Conservation (phyloP, 2,797 vertebrate species). For the Alcedo atthis region DNA sequence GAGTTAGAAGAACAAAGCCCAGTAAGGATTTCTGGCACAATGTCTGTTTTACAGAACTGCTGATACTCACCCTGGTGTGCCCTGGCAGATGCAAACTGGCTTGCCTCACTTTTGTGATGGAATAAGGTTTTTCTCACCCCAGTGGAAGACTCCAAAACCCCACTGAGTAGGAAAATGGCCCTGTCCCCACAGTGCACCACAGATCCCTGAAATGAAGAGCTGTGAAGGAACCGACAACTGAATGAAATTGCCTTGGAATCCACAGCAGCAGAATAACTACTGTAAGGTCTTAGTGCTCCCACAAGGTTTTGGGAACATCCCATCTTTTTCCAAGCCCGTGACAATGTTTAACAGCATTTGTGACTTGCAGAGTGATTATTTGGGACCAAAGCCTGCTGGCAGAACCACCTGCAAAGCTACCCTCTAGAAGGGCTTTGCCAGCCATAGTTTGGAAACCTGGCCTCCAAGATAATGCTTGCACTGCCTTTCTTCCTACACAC, state of each 20-base stretch:
- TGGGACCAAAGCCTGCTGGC: neutral
- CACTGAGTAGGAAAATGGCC: neutral
- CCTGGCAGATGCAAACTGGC: neutral
- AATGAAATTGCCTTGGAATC: neutral
- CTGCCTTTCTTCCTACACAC: constrained; percentile 22
- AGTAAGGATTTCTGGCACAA: neutral
- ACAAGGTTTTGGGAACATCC: neutral
- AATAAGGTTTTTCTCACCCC: neutral
- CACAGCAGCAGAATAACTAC: neutral
- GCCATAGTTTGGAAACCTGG: neutral
- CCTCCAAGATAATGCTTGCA: neutral
- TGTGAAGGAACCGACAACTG: neutral
- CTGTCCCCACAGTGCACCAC: neutral
- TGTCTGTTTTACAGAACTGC: neutral
- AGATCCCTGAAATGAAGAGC: neutral
- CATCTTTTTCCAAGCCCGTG: neutral
- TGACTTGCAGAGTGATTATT: neutral
- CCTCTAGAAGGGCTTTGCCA: neutral
- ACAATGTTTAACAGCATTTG: neutral
- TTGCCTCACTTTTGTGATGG: neutral
- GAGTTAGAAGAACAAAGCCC: neutral
- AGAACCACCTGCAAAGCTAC: neutral
- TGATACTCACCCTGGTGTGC: neutral
- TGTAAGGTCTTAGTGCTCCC: neutral
- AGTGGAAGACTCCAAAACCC: neutral